Conservation (phyloP, 2,888 invertebrate species). For the Watsonalla cultraria region DNA sequence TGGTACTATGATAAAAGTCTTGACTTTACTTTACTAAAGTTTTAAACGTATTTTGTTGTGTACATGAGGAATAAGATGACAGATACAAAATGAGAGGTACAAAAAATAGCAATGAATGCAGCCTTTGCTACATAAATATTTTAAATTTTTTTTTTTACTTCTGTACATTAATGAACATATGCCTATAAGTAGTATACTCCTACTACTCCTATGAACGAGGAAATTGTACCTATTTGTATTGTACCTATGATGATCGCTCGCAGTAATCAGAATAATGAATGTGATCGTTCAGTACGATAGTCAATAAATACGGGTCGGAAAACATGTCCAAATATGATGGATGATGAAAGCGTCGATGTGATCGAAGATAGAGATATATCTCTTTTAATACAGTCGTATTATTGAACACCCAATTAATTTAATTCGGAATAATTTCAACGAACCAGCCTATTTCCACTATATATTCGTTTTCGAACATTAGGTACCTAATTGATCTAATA, state of each 20-base stretch:
- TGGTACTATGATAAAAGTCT: no score
- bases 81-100: no score
- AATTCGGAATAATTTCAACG: not conserved
- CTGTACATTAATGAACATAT: no score
- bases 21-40: no score
- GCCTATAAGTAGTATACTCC: not conserved
- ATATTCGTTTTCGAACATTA: no score
- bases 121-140: no score
- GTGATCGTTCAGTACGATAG: conserved; percentile 63
- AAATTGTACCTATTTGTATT: not conserved
- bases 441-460: no score
- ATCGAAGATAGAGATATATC: conserved; percentile 62
- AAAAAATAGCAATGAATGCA: no score
- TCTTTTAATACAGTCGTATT: conserved; percentile 34
- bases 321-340: conserved; percentile 73
- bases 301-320: conserved; percentile 67
- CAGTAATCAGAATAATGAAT: conserved; percentile 64
- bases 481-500: no score
- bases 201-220: not conserved
- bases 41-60: no score
- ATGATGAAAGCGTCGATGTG: conserved; percentile 61
- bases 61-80: no score
- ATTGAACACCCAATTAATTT: conserved; percentile 1
- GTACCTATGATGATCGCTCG: conserved; percentile 13
- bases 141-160: no score